Evolutionary conservation across 2,797 vertebrate genomes (phyloP).

Genomic region (Eidolon dupreanum): DNA sequence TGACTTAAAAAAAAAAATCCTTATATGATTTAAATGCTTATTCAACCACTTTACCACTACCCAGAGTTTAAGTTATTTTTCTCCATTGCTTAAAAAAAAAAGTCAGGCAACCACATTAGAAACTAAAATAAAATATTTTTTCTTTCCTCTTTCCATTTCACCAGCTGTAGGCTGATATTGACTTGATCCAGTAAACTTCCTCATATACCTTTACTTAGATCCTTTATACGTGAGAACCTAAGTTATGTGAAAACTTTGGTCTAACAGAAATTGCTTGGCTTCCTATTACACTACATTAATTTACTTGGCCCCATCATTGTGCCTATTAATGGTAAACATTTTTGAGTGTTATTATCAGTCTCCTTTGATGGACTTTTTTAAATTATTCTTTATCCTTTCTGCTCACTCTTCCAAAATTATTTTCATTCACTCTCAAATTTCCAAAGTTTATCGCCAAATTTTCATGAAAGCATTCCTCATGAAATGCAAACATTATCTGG

Average conservation of each 20-base stretch:
- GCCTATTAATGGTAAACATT: background rate
- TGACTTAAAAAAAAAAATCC: conserved; percentile 35
- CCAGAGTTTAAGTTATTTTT: background rate
- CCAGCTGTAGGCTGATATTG: background rate
- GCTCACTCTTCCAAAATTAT: background rate
- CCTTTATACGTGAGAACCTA: background rate
- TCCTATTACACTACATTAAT: background rate
- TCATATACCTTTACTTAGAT: background rate
- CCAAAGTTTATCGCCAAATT: background rate
- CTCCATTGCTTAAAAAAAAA: background rate
- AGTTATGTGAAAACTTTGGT: background rate
- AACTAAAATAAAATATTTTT: conserved; percentile 29
- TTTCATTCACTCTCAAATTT: conserved; percentile 38
- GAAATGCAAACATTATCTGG: background rate
- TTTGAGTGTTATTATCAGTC: background rate
- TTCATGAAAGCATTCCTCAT: background rate
- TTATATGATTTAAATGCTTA: background rate
- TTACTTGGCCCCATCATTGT: background rate
- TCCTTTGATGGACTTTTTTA: background rate
- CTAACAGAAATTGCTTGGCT: background rate
- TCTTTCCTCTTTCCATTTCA: background rate
- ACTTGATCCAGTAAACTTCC: background rate
- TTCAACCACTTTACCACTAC: background rate
- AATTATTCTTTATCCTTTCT: conserved; percentile 26
- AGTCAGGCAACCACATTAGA: background rate